Conservation (phyloP, 2,888 invertebrate species). For the Drosophila silvestris region DNA sequence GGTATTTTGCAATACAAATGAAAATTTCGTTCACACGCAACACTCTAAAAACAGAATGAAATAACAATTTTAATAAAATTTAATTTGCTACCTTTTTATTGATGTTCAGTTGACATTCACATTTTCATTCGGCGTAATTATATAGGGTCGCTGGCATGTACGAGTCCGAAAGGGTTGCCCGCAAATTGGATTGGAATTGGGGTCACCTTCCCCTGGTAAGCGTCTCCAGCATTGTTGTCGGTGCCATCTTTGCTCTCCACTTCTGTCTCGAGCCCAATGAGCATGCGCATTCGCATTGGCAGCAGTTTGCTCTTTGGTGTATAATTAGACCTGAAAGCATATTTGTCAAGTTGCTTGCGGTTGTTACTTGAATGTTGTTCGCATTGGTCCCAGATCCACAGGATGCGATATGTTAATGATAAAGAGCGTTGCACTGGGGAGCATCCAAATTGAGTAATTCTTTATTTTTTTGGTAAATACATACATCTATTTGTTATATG, state of each 20-base stretch:
- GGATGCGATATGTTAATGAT: constrained; percentile 78
- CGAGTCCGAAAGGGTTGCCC: constrained; percentile 66
- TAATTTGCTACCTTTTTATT: constrained; percentile 65
- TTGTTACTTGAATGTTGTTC: constrained; percentile 33
- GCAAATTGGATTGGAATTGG: constrained; percentile 48
- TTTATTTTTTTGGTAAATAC: constrained; percentile 36
- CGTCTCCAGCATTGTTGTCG: constrained; percentile 30
- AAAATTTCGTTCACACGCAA: constrained; percentile 62
- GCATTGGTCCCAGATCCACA: constrained; percentile 58
- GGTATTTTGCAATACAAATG: constrained; percentile 26
- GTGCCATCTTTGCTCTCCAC: constrained; percentile 10
- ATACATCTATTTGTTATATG: background rate
- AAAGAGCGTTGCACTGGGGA: constrained; percentile 58
- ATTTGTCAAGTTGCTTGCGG: constrained; percentile 75
- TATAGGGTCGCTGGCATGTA: constrained; percentile 39
- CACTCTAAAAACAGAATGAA: constrained; percentile 35
- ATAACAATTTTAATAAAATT: constrained; percentile 71
- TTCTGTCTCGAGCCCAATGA: constrained; percentile 39
- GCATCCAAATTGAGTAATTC: constrained; percentile 68
- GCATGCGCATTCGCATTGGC: constrained; percentile 55
- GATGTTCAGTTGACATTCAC: constrained; percentile 72
- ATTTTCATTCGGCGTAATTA: constrained; percentile 74
- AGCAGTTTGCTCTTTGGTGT: constrained; percentile 51
- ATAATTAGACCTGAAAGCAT: constrained; percentile 78
- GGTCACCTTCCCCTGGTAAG: constrained; percentile 52